A percentile compares a stretch with the other conserved stretches of the same genome.
phyloP scores from a whole-genome alignment of 2,888 invertebrate genomes.

The Tetropium fuscum region DNA sequence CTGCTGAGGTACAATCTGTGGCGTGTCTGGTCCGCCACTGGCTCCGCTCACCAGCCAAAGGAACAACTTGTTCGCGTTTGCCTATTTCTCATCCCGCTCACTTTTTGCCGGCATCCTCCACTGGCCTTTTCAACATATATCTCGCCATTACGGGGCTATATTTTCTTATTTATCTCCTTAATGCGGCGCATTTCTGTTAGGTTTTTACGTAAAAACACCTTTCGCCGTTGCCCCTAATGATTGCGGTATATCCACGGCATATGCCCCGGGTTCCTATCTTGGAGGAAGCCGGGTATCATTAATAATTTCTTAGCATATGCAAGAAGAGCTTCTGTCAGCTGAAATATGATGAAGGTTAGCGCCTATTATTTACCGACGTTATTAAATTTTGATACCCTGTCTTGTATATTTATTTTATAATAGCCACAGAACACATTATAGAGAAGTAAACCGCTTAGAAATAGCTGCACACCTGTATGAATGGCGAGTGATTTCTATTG shows the following conservation, averaged over 20 bases:
- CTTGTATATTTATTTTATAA: conserved; percentile 29
- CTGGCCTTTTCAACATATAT: conserved; percentile 57
- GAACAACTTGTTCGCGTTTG: conserved; percentile 40
- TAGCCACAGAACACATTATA: too few relatives aligned
- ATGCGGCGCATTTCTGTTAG: conserved; percentile 46
- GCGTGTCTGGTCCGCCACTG: neutral
- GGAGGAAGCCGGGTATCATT: conserved; percentile 44
- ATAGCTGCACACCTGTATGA: too few relatives aligned
- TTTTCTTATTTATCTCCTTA: conserved; percentile 59
- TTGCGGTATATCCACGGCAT: conserved; percentile 42
- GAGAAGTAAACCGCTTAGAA: too few relatives aligned
- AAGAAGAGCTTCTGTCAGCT: conserved; percentile 43
- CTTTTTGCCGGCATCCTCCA: conserved; percentile 39
- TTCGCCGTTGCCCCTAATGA: conserved; percentile 47
- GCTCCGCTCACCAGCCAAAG: conserved; percentile 9
- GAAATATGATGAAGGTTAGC: conserved; percentile 42
- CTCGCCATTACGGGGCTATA: conserved; percentile 57
- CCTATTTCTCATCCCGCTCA: conserved; percentile 39
- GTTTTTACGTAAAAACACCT: conserved; percentile 49
- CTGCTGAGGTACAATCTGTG: too few relatives aligned
- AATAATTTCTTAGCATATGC: conserved; percentile 44
- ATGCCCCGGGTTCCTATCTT: conserved; percentile 29
- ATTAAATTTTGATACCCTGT: conserved; percentile 39
- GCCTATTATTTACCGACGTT: conserved; percentile 34
- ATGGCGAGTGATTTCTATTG: too few relatives aligned